Evolutionary conservation across 2,888 invertebrate species (phyloP).

Genomic region (Sabellastarte sp.): DNA sequence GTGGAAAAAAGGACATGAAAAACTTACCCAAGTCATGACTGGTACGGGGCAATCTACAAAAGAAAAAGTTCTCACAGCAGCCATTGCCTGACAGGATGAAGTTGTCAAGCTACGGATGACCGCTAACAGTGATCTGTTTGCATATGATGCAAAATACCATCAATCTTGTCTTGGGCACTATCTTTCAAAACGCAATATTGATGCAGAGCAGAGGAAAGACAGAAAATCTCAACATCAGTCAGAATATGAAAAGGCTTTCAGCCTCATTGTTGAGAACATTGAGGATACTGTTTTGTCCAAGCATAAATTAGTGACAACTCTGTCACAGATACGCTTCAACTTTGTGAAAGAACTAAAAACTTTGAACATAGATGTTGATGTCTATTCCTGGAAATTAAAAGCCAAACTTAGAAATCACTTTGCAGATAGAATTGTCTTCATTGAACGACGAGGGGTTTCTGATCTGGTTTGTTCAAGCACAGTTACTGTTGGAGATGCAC

Average conservation of each 20-base stretch:
- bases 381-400: no score
- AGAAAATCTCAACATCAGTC: background rate
- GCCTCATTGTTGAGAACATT: background rate
- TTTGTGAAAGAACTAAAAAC: background rate
- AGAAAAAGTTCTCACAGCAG: background rate
- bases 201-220: background rate
- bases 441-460: constrained; percentile 1
- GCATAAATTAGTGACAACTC: background rate
- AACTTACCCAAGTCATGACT: background rate
- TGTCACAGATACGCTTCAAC: no score
- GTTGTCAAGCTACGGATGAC: background rate
- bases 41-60: background rate
- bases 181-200: constrained; percentile 7
- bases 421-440: background rate
- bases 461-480: no score
- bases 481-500: constrained; percentile 4
- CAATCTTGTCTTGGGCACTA: background rate
- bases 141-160: constrained; percentile 8
- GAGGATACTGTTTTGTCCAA: constrained; percentile 3
- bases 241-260: background rate
- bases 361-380: background rate
- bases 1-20: background rate
- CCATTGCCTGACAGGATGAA: background rate
- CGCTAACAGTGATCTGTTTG: constrained; percentile 1
- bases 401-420: no score